These are phyloP conservation scores for Drosophila chauvacae DNA, from an alignment of 1,140 invertebrate species.

Conservation along the genomic window DNA sequence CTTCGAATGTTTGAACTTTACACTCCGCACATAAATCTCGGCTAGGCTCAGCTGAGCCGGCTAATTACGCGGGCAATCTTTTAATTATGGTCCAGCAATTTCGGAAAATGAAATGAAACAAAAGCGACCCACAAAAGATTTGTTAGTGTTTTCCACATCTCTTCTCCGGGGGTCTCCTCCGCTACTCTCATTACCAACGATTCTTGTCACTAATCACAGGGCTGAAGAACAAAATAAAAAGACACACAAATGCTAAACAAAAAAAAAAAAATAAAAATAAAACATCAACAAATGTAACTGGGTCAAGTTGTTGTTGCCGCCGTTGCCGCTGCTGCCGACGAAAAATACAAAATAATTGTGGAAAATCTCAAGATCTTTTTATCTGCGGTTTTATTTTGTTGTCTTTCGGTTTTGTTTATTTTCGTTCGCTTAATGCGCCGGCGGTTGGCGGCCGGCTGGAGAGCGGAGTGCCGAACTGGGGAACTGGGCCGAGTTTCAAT, in stretches of 20 bases:
- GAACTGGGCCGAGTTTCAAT: constrained; percentile 54
- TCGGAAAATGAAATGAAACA: constrained; percentile 56
- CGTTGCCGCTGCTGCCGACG: constrained; percentile 10
- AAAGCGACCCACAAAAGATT: constrained; percentile 54
- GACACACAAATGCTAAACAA: constrained; percentile 45
- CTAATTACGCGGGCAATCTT: constrained; percentile 73
- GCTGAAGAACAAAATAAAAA: constrained; percentile 68
- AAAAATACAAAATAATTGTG: constrained; percentile 71
- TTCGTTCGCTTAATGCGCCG: constrained; percentile 48
- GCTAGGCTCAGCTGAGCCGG: constrained; percentile 36
- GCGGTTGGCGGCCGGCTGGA: constrained; percentile 38
- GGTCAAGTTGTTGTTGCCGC: constrained; percentile 51
- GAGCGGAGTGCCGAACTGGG: constrained; percentile 27
- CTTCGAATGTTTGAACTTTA: constrained; percentile 44
- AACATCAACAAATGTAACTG: constrained; percentile 77
- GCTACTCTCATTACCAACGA: constrained; percentile 61
- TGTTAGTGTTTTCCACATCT: constrained; percentile 35
- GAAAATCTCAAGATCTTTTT: constrained; percentile 75
- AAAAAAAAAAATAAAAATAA: constrained; percentile 55
- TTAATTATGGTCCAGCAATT: constrained; percentile 70
- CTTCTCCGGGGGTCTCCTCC: constrained; percentile 13
- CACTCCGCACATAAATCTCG: constrained; percentile 44
- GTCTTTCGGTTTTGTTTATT: constrained; percentile 45
- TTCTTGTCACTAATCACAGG: constrained; percentile 77
- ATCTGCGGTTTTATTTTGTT: constrained; percentile 76